These are phyloP conservation scores for Ciconia maguari DNA, from an alignment of 2,113 vertebrate species.

Conservation along the genomic window DNA sequence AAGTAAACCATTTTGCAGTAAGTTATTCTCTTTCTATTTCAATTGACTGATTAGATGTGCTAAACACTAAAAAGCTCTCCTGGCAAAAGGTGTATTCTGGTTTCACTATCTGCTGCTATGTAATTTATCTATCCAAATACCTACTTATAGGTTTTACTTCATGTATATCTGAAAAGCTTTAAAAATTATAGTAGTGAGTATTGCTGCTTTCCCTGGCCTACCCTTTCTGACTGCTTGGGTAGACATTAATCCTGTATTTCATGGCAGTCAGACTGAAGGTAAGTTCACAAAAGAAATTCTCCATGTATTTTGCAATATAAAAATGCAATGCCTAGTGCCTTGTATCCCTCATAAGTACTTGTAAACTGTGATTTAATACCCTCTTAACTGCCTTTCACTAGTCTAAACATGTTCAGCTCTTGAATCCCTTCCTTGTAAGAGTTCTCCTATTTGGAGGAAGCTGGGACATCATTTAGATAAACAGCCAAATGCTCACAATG, in stretches of 20 bases:
- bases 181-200: background rate
- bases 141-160: background rate
- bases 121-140: background rate
- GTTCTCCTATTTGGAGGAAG: background rate
- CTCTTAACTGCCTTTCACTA: background rate
- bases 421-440: background rate
- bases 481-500: background rate
- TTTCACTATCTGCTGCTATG: background rate
- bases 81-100: background rate
- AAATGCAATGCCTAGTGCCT: background rate
- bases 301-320: background rate
- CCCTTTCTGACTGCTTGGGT: background rate
- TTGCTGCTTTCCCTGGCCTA: background rate
- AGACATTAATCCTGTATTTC: background rate
- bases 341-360: background rate
- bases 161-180: background rate
- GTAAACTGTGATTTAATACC: conserved; percentile 8
- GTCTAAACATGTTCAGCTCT: background rate
- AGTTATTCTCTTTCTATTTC: background rate
- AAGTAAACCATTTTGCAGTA: background rate
- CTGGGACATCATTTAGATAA: background rate
- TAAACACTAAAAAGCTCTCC: background rate
- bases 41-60: background rate
- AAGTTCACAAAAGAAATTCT: background rate
- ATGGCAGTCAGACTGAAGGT: background rate